Evolutionary conservation across 2,888 invertebrate species (phyloP).

Genomic region (Acronicta aceris): DNA sequence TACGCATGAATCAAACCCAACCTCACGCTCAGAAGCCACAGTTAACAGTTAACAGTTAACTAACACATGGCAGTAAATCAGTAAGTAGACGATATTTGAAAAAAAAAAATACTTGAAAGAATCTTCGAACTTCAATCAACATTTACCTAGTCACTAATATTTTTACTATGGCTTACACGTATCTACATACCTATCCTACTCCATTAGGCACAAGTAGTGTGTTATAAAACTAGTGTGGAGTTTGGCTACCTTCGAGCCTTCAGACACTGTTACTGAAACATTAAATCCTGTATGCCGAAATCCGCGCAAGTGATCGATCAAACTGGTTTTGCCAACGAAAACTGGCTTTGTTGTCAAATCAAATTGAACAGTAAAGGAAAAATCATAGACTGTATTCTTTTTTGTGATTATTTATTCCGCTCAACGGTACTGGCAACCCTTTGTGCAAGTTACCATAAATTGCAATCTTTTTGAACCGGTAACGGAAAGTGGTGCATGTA

Average conservation of each 20-base stretch:
- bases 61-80: too few species aligned
- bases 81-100: too few species aligned
- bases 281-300: slow-evolving; percentile 3
- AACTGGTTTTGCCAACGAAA: not conserved
- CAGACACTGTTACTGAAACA: not conserved
- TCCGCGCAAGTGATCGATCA: not conserved
- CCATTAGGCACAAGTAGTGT: not conserved
- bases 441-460: slow-evolving; percentile 37
- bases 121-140: too few species aligned
- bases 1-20: too few species aligned
- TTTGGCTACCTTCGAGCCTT: too few species aligned
- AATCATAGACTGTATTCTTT: not conserved
- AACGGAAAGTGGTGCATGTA: slow-evolving; percentile 14
- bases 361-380: not conserved
- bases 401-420: slow-evolving; percentile 23
- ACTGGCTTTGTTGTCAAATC: slow-evolving; percentile 9
- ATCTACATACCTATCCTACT: too few species aligned
- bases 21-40: too few species aligned
- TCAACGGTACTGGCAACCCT: slow-evolving; percentile 33
- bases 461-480: slow-evolving; percentile 23
- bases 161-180: too few species aligned
- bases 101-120: too few species aligned
- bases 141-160: too few species aligned
- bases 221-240: too few species aligned
- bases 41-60: too few species aligned